Base-by-base conservation (phyloP, 2,113 vertebrate genomes). In the Tylochromis polylepis region DNA sequence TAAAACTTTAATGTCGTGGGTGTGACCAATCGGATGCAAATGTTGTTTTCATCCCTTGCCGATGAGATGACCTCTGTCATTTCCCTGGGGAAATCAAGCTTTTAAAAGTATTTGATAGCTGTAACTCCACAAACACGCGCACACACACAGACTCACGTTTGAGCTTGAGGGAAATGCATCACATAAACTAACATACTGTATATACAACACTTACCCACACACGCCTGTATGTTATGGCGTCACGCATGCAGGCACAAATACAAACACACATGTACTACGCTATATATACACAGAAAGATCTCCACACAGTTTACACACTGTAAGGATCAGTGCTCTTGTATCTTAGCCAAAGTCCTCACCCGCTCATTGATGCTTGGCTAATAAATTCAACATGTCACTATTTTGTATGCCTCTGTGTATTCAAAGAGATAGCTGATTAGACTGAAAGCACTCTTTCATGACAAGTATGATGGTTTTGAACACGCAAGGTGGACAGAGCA, bases 21-120 rank as follows among this genome's bases (percentile, higher is more conserved):
- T 96, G 97, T 97, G 97, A 97, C 97, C 97, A 98, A 99, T 98
- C 94, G 96, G 97, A 99, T 99, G 98, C 97, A 98, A 98, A 99
- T 98, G 96, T 97, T 97, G 97, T 98, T 98, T 98, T 98, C 97
- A 97, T 98, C 97, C 97, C 96, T 96, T 94, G 96, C 97, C 97
- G 96, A 97, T 97, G 97, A 98, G 97, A 97, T 97, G 97, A 98
- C 97, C 97, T 95, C 96, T 97, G 97, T 97, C 95, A 93, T 97
- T 97, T 97, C 96, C 96, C 97, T 94, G 90, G 97, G 95, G 95
- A 98, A 98, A 98, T 97, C 97, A 97, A 97, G 96, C 97, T 96
- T 97, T 97, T 96, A 97, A 97, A 97, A 97, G 96, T 97, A 96
- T 95, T 93, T 96, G 94, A 96, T 95, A 94, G 96, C 94, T 94